Conservation (phyloP, 2,113 vertebrate genomes). For the Tupaia chinensis region DNA sequence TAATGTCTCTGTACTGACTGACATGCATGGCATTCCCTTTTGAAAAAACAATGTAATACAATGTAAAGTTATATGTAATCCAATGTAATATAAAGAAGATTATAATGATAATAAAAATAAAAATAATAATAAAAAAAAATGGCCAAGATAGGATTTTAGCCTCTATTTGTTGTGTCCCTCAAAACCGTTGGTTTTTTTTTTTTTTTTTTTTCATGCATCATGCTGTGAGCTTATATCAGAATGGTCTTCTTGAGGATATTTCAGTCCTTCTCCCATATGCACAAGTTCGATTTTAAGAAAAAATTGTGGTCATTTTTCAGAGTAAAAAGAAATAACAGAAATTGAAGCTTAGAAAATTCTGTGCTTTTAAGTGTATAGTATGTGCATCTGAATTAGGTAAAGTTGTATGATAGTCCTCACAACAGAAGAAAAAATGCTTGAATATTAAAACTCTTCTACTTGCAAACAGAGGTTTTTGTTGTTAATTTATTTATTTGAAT, state of each 20-base stretch:
- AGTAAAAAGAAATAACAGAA: background rate
- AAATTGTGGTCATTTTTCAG: background rate
- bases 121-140: too few relatives aligned
- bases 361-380: background rate
- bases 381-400: slow-evolving; percentile 12
- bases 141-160: background rate
- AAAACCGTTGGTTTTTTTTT: background rate
- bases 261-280: background rate
- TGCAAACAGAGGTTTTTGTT: background rate
- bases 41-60: too few relatives aligned
- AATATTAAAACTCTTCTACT: background rate
- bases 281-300: background rate
- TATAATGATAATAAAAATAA: too few relatives aligned
- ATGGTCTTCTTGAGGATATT: background rate
- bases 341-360: background rate
- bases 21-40: too few relatives aligned
- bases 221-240: background rate
- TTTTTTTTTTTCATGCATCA: background rate
- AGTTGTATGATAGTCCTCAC: background rate
- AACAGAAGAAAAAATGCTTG: background rate
- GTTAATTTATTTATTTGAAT: background rate
- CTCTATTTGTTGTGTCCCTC: background rate
- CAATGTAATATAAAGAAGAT: too few relatives aligned
- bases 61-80: too few relatives aligned
- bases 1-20: too few relatives aligned